Percentiles rank a stretch among this genome's conserved stretches.
phyloP scores from a whole-genome alignment of 2,113 vertebrate genomes.

The Terrapene triunguis region DNA sequence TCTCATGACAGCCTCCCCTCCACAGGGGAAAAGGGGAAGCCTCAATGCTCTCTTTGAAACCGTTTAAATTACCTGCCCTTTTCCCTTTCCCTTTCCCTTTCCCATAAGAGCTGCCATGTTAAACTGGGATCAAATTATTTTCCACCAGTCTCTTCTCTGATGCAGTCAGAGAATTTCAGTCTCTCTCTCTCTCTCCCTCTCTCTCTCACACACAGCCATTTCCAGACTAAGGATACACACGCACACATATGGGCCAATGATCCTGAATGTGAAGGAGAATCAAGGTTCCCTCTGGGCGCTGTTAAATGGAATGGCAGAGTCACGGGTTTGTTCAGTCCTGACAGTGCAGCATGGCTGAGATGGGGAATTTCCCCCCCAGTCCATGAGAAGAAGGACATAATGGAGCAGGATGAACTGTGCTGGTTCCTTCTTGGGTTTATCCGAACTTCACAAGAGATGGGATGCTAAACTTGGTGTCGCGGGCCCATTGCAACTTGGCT shows the following conservation, averaged over 20 bases:
- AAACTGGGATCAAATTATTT: not conserved
- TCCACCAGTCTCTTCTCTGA: too few species aligned
- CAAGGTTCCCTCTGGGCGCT: not conserved
- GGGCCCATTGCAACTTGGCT: not conserved
- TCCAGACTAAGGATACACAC: too few species aligned
- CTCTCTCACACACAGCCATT: too few species aligned
- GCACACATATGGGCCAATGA: not conserved
- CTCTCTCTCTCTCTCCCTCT: not conserved
- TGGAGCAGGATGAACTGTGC: not conserved
- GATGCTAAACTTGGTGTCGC: not conserved
- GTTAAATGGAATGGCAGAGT: not conserved
- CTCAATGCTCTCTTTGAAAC: not conserved
- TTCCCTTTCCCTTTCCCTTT: not conserved
- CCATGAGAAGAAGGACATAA: not conserved
- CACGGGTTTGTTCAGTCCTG: not conserved
- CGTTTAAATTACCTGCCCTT: not conserved
- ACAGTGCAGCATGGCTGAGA: not conserved
- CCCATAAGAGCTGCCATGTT: not conserved
- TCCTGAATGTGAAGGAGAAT: too few species aligned
- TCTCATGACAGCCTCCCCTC: not conserved
- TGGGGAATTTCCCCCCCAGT: not conserved
- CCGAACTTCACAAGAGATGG: not conserved
- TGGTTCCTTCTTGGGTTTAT: not conserved
- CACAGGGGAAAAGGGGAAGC: not conserved
- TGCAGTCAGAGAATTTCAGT: not conserved